Conservation (phyloP, 1,140 invertebrate species). For the Caenorhabditis remanei region DNA sequence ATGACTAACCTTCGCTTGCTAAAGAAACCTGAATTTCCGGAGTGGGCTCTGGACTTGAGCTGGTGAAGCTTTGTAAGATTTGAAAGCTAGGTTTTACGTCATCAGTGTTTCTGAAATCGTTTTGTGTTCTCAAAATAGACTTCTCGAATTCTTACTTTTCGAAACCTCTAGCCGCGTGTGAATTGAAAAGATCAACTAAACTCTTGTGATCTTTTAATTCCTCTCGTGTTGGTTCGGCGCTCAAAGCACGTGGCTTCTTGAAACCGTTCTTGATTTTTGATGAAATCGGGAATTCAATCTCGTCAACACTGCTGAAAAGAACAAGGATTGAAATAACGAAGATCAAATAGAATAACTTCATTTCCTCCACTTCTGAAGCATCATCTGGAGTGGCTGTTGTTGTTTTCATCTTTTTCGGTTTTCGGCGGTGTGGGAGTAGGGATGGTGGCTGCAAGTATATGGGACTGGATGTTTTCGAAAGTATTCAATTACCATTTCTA, state of each 20-base stretch:
- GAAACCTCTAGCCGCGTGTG: slow-evolving; percentile 31
- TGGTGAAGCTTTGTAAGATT: slow-evolving; percentile 8
- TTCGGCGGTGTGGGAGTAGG: slow-evolving; percentile 8
- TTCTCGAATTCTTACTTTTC: neutral
- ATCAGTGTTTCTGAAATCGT: neutral
- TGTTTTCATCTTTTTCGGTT: slow-evolving; percentile 33
- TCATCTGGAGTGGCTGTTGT: slow-evolving; percentile 43
- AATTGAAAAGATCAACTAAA: slow-evolving; percentile 52
- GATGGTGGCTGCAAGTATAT: slow-evolving; percentile 19
- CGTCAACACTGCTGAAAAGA: slow-evolving; percentile 36
- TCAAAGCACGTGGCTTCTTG: slow-evolving; percentile 42
- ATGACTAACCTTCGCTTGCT: neutral
- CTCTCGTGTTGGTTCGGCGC: slow-evolving; percentile 40
- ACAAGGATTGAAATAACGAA: neutral
- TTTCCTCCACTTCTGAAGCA: slow-evolving; percentile 42
- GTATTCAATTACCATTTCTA: neutral
- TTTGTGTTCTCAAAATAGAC: neutral
- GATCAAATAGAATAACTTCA: neutral
- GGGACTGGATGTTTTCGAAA: neutral
- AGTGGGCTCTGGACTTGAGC: neutral
- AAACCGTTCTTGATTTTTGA: slow-evolving; percentile 43
- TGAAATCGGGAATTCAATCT: slow-evolving; percentile 47
- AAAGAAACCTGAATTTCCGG: neutral
- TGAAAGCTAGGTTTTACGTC: slow-evolving; percentile 26
- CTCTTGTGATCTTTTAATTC: slow-evolving; percentile 53